These are phyloP conservation scores for Camponotus pennsylvanicus DNA, from an alignment of 1,140 invertebrate genomes.

Conservation along the genomic window DNA sequence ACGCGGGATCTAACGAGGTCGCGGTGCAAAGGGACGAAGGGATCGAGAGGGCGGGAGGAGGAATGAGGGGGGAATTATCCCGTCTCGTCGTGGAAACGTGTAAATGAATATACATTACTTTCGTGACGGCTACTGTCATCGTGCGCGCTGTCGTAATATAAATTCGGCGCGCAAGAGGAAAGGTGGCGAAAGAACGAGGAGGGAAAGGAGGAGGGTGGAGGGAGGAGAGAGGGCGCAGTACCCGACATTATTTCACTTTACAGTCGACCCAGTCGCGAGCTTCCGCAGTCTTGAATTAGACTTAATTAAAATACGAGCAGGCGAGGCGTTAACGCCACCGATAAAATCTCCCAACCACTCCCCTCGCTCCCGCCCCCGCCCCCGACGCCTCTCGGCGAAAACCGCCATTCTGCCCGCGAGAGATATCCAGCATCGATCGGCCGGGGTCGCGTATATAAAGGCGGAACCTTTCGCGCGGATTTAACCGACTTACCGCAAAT, in stretches of 20 bases:
- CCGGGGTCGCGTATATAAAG: conserved; percentile 38
- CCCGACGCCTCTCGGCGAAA: conserved; percentile 27
- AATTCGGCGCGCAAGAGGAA: conserved; percentile 66
- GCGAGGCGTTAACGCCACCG: conserved; percentile 66
- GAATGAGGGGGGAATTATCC: conserved; percentile 61
- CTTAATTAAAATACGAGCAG: conserved; percentile 75
- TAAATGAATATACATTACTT: conserved; percentile 75
- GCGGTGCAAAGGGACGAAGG: conserved; percentile 51
- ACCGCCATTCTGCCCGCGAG: conserved; percentile 50
- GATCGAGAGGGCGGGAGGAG: conserved; percentile 19
- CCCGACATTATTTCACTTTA: conserved; percentile 72
- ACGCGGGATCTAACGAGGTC: conserved; percentile 49
- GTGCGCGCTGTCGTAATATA: conserved; percentile 67
- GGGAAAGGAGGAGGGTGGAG: not conserved
- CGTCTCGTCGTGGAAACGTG: conserved; percentile 60
- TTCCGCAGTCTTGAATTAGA: conserved; percentile 72
- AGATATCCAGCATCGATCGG: conserved; percentile 57
- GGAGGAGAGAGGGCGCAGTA: not conserved
- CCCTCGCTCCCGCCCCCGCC: not conserved
- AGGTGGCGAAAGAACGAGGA: conserved; percentile 36
- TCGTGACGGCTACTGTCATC: conserved; percentile 69
- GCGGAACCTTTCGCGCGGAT: conserved; percentile 49
- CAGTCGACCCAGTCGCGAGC: conserved; percentile 58
- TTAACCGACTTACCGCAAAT: conserved; percentile 59
- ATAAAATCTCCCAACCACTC: conserved; percentile 65